Evolutionary conservation across 2,797 vertebrate species (phyloP).

Genomic region (Danio choprae): DNA sequence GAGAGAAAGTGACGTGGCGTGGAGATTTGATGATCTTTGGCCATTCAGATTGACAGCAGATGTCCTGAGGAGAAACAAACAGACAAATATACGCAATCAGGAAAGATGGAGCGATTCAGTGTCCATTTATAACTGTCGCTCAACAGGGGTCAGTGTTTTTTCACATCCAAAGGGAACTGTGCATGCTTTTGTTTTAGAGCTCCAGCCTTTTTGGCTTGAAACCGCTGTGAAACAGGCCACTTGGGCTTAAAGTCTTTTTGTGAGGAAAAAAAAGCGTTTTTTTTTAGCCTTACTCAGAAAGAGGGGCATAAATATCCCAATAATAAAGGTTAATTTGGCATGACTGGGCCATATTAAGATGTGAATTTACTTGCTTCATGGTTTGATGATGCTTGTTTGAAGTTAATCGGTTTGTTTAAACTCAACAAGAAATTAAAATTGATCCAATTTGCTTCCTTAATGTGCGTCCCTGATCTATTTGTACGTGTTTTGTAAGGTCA

Average conservation of each 20-base stretch:
- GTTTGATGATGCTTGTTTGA: background rate
- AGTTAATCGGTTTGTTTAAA: background rate
- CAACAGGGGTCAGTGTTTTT: slow-evolving; percentile 9
- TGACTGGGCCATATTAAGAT: background rate
- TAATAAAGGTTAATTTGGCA: background rate
- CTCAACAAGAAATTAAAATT: slow-evolving; percentile 9
- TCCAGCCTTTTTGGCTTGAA: background rate
- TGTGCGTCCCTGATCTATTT: background rate
- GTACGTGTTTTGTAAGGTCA: background rate
- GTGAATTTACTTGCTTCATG: background rate
- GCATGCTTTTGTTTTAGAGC: background rate
- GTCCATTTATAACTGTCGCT: slow-evolving; percentile 53
- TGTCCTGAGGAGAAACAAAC: slow-evolving; percentile 52
- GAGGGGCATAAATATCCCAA: background rate
- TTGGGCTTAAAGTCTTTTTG: background rate
- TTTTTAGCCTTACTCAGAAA: background rate
- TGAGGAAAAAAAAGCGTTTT: background rate
- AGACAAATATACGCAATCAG: slow-evolving; percentile 53
- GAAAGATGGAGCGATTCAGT: slow-evolving; percentile 29
- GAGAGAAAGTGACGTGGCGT: slow-evolving; percentile 58
- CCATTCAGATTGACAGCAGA: slow-evolving; percentile 31
- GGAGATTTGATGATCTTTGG: slow-evolving; percentile 26
- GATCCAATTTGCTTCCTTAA: slow-evolving; percentile 35
- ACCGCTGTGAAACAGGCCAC: background rate
- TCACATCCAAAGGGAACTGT: background rate